Percentiles rank a stretch among this genome's conserved stretches.
Conservation (phyloP, 92 coral and sea anemone species). For the Pocillopora grandis region DNA sequence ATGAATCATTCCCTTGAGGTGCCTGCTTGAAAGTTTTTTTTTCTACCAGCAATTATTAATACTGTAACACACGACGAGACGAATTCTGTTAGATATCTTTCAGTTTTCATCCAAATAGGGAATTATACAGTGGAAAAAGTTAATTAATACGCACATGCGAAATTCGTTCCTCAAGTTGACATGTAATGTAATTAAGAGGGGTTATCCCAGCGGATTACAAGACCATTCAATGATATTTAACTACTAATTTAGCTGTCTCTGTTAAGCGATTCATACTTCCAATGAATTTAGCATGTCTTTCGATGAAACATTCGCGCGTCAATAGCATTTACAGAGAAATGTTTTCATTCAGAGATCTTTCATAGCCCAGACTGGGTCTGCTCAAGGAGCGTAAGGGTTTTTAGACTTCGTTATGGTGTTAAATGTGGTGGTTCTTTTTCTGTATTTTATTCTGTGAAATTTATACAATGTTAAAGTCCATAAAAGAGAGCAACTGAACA, state of each 20-base stretch:
- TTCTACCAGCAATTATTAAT: background rate
- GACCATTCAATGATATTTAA: background rate
- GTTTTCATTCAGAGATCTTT: background rate
- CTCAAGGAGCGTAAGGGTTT: background rate
- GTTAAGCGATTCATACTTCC: background rate
- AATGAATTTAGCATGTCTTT: background rate
- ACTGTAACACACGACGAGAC: background rate
- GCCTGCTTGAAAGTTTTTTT: background rate
- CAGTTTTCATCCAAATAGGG: background rate
- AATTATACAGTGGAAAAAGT: background rate
- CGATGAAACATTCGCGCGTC: background rate
- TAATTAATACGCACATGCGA: background rate
- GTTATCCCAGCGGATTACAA: background rate
- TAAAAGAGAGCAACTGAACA: too few species aligned
- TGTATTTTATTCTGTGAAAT: too few species aligned
- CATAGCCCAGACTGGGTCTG: too few species aligned
- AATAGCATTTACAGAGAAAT: background rate
- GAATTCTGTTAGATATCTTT: background rate
- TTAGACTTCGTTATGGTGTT: too few species aligned
- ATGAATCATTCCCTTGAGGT: background rate
- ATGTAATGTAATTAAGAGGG: background rate
- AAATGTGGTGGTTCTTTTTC: too few species aligned
- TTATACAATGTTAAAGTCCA: too few species aligned
- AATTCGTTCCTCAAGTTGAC: background rate
- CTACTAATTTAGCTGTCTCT: background rate